Evolutionary conservation across 23 tunicate genomes (phyloP).

Genomic region (Diplosoma virens): DNA sequence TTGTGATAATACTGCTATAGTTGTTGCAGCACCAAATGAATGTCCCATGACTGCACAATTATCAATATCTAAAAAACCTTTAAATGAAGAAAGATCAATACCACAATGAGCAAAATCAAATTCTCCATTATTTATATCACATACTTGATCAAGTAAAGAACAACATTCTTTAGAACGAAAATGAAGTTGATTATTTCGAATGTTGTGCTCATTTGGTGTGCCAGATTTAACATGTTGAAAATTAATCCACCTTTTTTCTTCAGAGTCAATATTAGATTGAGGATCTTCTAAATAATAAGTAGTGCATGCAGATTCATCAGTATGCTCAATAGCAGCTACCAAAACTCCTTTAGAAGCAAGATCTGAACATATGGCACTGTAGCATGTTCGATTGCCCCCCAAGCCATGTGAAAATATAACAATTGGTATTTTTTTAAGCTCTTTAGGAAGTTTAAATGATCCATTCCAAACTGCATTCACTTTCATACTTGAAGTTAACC

Average conservation of each 20-base stretch:
- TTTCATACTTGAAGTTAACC: slow-evolving; percentile 15
- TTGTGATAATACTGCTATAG: slow-evolving; percentile 44
- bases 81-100: slow-evolving; percentile 36
- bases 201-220: slow-evolving; percentile 32
- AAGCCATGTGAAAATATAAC: slow-evolving; percentile 70
- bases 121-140: slow-evolving; percentile 52
- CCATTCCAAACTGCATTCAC: slow-evolving; percentile 46
- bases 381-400: slow-evolving; percentile 38
- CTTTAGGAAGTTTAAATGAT: slow-evolving; percentile 27
- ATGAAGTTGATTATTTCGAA: slow-evolving; percentile 58
- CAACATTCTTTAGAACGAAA: slow-evolving; percentile 55
- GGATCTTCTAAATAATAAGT: slow-evolving; percentile 36
- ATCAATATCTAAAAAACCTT: slow-evolving; percentile 38
- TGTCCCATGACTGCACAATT: slow-evolving; percentile 82
- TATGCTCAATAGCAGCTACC: slow-evolving; percentile 83
- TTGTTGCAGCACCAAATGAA: slow-evolving; percentile 80
- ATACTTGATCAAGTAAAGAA: slow-evolving; percentile 22
- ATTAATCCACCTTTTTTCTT: slow-evolving; percentile 23
- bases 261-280: not conserved
- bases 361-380: slow-evolving; percentile 44
- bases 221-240: slow-evolving; percentile 7
- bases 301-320: slow-evolving; percentile 66
- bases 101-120: slow-evolving; percentile 10
- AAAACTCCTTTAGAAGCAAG: slow-evolving; percentile 74
- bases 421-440: slow-evolving; percentile 39